Evolutionary conservation across 2,113 vertebrate species (phyloP).

Genomic region (Columbina picui): DNA sequence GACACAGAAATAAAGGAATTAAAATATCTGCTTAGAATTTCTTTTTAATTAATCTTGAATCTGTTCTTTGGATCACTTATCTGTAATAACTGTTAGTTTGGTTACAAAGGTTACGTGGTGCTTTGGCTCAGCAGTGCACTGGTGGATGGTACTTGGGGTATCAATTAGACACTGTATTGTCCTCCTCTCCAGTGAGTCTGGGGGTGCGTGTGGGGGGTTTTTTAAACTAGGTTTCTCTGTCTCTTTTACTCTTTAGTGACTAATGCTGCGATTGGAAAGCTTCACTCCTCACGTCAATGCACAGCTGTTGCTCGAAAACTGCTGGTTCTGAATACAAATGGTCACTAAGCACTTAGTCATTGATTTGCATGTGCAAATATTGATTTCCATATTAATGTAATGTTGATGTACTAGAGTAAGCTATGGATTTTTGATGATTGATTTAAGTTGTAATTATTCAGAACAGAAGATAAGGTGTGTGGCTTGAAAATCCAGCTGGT

Average conservation of each 20-base stretch:
- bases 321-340: neutral
- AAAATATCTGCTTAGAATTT: neutral
- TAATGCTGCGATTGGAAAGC: neutral
- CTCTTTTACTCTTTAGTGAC: neutral
- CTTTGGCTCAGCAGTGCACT: neutral
- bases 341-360: neutral
- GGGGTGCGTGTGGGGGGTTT: rapidly evolving
- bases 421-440: neutral
- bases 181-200: neutral
- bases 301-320: neutral
- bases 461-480: neutral
- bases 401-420: neutral
- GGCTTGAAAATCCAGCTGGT: neutral
- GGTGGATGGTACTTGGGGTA: neutral
- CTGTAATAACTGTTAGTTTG: neutral
- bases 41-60: neutral
- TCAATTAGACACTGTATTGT: neutral
- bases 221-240: rapidly evolving
- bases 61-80: neutral
- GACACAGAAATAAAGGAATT: neutral
- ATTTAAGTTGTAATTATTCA: neutral
- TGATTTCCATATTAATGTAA: neutral
- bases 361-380: neutral
- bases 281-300: neutral
- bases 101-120: neutral